These are phyloP conservation scores for Sylvilagus bachmani DNA, from an alignment of 2,113 vertebrate species.

Conservation along the genomic window DNA sequence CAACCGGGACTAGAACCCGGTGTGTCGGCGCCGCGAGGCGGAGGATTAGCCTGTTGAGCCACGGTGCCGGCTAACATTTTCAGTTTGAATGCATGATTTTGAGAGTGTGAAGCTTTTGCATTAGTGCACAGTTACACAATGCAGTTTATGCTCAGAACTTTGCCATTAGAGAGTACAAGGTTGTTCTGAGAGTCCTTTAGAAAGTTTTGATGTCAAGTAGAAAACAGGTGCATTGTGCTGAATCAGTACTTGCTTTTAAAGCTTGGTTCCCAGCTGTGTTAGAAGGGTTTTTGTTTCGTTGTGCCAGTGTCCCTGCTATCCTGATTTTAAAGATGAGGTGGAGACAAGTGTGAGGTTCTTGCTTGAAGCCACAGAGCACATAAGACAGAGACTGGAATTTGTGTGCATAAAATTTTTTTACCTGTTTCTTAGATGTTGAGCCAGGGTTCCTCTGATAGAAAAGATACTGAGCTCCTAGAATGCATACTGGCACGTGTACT, in stretches of 20 bases:
- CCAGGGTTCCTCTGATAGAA: background rate
- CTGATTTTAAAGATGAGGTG: slow-evolving; percentile 1
- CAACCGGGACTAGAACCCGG: too few species aligned
- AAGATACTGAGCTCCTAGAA: background rate
- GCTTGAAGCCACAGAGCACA: background rate
- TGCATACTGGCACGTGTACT: background rate
- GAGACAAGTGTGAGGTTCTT: background rate
- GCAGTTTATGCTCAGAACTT: background rate
- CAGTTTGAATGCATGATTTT: background rate
- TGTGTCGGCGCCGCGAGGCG: too few species aligned
- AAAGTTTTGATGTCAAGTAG: background rate
- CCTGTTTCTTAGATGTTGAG: background rate
- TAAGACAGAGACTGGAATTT: background rate
- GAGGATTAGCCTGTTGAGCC: too few species aligned
- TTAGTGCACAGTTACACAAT: background rate
- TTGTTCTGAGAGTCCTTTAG: background rate
- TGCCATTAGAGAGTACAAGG: background rate
- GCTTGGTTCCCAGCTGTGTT: background rate
- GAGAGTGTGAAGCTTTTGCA: background rate
- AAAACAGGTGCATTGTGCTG: background rate
- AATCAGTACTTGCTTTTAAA: background rate
- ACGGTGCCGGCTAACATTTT: too few species aligned
- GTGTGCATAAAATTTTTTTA: background rate
- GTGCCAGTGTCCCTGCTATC: background rate
- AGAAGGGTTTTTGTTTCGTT: background rate